Percentiles rank a stretch among this genome's conserved stretches.
These are phyloP conservation scores for Sminthurinus aureus DNA, from an alignment of 2,888 invertebrate species.

Conservation along the genomic window DNA sequence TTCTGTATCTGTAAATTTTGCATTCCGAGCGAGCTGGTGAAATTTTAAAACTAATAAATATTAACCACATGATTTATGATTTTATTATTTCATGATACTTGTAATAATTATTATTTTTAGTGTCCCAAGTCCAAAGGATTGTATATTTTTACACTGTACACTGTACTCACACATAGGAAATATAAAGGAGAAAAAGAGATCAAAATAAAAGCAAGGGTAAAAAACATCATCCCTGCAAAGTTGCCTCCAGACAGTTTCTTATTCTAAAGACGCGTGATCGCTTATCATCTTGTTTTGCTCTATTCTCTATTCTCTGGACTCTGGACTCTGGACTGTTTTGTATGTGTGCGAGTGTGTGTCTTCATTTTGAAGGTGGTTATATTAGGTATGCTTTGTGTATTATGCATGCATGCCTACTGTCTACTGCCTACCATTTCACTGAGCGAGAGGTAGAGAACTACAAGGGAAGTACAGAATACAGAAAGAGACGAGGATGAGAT, in stretches of 20 bases:
- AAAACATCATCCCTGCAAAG: slow-evolving; percentile 13
- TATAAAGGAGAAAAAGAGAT: neutral
- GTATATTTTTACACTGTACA: too few relatives aligned
- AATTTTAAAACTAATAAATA: too few relatives aligned
- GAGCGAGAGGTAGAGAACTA: neutral
- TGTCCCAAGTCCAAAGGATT: too few relatives aligned
- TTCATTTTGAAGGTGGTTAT: neutral
- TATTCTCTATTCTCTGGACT: slow-evolving; percentile 15
- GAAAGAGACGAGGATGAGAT: slow-evolving; percentile 35
- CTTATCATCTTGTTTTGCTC: slow-evolving; percentile 20
- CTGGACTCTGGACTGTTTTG: neutral
- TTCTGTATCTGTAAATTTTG: too few relatives aligned
- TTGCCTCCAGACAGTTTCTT: slow-evolving; percentile 21
- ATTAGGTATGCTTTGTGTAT: neutral
- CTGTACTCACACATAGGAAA: neutral
- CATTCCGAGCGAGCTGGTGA: too few relatives aligned
- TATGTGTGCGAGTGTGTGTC: slow-evolving; percentile 12
- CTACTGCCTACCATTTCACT: too few relatives aligned
- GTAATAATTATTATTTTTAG: too few relatives aligned
- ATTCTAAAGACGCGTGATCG: neutral
- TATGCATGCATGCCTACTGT: neutral
- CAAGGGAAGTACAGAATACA: neutral
- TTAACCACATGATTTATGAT: too few relatives aligned
- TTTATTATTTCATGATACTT: too few relatives aligned
- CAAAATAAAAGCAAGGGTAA: slow-evolving; percentile 1